Base-by-base conservation (phyloP, 2,888 invertebrate species). In the Selenia dentaria region DNA sequence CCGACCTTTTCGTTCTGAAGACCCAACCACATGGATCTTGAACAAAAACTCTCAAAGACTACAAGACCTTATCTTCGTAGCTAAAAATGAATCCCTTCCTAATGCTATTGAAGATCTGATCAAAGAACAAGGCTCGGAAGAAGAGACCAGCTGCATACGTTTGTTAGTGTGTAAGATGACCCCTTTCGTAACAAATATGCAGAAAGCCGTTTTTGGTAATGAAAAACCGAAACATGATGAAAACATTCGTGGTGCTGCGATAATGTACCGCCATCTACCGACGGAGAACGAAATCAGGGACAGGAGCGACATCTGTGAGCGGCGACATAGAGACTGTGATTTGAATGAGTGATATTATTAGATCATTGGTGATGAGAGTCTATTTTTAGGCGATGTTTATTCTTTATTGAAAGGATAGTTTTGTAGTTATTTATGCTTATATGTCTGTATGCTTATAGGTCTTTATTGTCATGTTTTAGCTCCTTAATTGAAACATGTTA, bases 131-230 rank as follows among this genome's bases (percentile, higher is more conserved):
- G 91, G 91, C 12, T 74, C 87, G 0, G 79, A 92, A 5, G 88
- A 93, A 47, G 94, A 95, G 58, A 94, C 93, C 0, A 93, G 93
- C 36, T 96, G 96, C 60, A 87, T 96, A 1, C 93, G 93, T 64
- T 82, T 95, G 18, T 78, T 97, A 20, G 83, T 96, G 50, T 97
- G 97, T 72, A 96, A 96, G 83, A 92, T 93, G 52, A 92, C 94
- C 0, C 96, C 96, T 0, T 93, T 96, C 49, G 93, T 97, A 49
- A 92, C 92, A 83, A 94, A 93, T 57, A 96, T 96, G 93, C 96
- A 97, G 68, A 91, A 91, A 44, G 93, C 94, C n/a, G 89, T 90
- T 0, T 83, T 96, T 44, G 90, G 81, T 6, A 72, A 74, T 5
- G 70, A 74, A 59, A 67, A 75, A 22, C 68, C 70, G 10, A 73